Conservation (phyloP, 2,113 vertebrate genomes). For the Sinocyclocheilus rhinocerous region DNA sequence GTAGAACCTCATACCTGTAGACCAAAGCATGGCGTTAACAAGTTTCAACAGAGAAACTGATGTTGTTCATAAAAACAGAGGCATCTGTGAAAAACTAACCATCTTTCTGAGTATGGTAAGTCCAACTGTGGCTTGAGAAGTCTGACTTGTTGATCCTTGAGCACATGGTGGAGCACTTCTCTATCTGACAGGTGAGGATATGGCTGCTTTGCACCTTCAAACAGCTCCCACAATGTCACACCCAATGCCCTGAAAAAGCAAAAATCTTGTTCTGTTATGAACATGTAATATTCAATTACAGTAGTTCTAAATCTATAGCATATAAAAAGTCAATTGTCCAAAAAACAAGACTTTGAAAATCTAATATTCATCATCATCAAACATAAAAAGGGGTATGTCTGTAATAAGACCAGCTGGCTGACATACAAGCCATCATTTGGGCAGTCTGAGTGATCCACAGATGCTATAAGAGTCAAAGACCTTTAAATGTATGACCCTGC, state of each 20-base stretch:
- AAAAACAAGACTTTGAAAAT: neutral
- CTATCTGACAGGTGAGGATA: slow-evolving; percentile 87
- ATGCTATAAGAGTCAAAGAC: neutral
- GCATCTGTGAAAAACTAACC: slow-evolving; percentile 73
- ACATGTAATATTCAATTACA: neutral
- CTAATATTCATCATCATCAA: neutral
- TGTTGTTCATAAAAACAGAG: neutral
- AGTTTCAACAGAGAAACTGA: neutral
- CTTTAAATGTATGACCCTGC: neutral
- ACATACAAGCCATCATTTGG: slow-evolving; percentile 27
- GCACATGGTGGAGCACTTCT: slow-evolving; percentile 90
- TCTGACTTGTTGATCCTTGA: slow-evolving; percentile 89
- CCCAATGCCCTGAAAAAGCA: slow-evolving; percentile 85
- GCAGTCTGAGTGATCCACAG: neutral
- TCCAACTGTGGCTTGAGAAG: slow-evolving; percentile 89
- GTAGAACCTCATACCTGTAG: slow-evolving; percentile 91
- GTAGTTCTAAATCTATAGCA: neutral
- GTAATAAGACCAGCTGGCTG: slow-evolving; percentile 47
- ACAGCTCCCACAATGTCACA: slow-evolving; percentile 93
- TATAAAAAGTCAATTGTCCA: neutral
- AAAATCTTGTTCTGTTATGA: slow-evolving; percentile 30
- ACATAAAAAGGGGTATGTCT: neutral
- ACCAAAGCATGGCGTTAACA: neutral
- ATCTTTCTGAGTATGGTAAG: slow-evolving; percentile 93
- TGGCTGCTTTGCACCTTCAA: slow-evolving; percentile 84